phyloP scores from a whole-genome alignment of 2,888 invertebrate species.

The Yponomeuta plumbellus region DNA sequence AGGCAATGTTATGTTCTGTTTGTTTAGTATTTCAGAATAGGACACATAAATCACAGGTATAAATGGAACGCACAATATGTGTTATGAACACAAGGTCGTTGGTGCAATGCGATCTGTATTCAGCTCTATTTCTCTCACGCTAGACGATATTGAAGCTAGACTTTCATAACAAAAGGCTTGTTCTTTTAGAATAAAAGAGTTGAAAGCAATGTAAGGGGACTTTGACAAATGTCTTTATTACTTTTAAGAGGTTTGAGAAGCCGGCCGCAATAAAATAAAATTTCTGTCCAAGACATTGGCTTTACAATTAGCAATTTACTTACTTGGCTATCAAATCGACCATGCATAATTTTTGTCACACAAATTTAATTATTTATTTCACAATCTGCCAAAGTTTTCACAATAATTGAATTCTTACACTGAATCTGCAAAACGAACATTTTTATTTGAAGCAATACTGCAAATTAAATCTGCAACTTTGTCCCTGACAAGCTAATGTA shows the following conservation, averaged over 20 bases:
- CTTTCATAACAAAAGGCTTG: not conserved
- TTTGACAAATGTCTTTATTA: too few species aligned
- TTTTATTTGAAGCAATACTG: not conserved
- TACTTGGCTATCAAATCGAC: too few species aligned
- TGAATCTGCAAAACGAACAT: not conserved
- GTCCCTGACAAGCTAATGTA: not conserved
- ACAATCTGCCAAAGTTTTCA: too few species aligned
- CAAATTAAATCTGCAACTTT: conserved; percentile 1
- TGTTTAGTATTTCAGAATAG: conserved; percentile 42
- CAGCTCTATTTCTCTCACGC: not conserved
- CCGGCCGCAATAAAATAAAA: too few species aligned
- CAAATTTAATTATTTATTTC: too few species aligned
- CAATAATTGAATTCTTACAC: not conserved
- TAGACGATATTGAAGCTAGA: not conserved
- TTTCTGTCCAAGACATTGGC: too few species aligned
- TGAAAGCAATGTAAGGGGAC: too few species aligned
- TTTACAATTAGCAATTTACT: too few species aligned
- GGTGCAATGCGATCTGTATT: not conserved
- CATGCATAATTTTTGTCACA: too few species aligned
- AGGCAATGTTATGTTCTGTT: conserved; percentile 4
- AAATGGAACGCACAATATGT: conserved; percentile 40
- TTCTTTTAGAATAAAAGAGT: too few species aligned
- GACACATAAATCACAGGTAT: conserved; percentile 45
- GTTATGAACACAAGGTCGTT: conserved; percentile 14
- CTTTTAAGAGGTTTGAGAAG: too few species aligned